Percentiles rank a stretch among this genome's conserved stretches.
Conservation (phyloP, 1,140 invertebrate species). For the Laupala kohalensis region DNA sequence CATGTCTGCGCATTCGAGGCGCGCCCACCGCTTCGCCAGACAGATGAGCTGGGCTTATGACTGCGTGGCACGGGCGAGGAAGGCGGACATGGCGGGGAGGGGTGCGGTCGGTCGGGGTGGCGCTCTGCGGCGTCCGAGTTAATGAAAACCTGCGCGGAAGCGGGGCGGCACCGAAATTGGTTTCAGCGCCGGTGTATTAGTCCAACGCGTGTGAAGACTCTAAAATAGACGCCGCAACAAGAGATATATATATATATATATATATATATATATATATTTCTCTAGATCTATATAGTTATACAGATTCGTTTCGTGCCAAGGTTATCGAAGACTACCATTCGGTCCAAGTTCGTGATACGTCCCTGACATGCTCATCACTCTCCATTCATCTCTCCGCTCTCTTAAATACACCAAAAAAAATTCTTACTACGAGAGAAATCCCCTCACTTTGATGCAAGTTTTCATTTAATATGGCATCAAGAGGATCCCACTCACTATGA, state of each 20-base stretch:
- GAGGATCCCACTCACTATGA: too few species aligned
- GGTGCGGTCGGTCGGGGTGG: neutral
- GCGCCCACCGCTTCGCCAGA: neutral
- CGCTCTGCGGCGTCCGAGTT: neutral
- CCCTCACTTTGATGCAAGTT: too few species aligned
- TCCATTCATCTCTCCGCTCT: too few species aligned
- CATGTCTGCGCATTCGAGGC: neutral
- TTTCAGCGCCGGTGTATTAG: neutral
- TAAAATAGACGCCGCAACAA: neutral
- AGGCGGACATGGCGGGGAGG: too few species aligned
- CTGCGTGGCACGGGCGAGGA: neutral
- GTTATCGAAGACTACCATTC: too few species aligned
- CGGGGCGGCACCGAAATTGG: neutral
- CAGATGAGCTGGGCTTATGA: neutral
- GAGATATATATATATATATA: neutral
- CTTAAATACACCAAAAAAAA: too few species aligned
- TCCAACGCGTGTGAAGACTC: neutral
- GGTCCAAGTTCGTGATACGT: too few species aligned
- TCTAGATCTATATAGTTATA: neutral
- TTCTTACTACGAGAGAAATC: too few species aligned
- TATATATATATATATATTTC: neutral
- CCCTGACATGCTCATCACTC: too few species aligned
- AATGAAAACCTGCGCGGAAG: neutral
- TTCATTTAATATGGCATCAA: too few species aligned
- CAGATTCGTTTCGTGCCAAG: too few species aligned